These are phyloP conservation scores for Nautilus pompilius DNA, from an alignment of 1,140 invertebrate genomes.

Conservation along the genomic window DNA sequence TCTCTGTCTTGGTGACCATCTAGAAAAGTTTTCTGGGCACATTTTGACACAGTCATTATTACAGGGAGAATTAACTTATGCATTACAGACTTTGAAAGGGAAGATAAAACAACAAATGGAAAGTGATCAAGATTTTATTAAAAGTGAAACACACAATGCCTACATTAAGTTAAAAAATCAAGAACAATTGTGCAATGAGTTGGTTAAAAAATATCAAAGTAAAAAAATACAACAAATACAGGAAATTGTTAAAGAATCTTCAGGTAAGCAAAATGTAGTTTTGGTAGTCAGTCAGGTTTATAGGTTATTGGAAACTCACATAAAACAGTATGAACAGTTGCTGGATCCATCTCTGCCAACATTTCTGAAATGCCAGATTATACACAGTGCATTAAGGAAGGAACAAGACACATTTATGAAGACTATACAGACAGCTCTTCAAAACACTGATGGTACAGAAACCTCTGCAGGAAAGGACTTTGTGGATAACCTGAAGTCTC, in stretches of 20 bases:
- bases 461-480: not conserved
- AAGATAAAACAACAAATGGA: conserved; percentile 12
- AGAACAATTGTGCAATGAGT: not conserved
- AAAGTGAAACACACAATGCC: not conserved
- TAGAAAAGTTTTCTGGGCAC: conserved; percentile 26
- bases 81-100: conserved; percentile 33
- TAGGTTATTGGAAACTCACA: not conserved
- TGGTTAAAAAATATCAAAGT: not conserved
- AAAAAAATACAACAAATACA: not conserved
- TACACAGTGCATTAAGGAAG: not conserved
- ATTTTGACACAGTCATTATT: conserved; percentile 33
- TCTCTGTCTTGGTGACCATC: conserved; percentile 9
- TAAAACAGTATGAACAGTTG: conserved; percentile 1
- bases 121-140: not conserved
- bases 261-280: not conserved
- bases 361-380: not conserved
- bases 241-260: not conserved
- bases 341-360: not conserved
- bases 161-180: not conserved
- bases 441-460: not conserved
- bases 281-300: not conserved
- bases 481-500: not conserved
- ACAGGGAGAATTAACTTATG: conserved; percentile 46
- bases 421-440: not conserved
- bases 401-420: conserved; percentile 1